A percentile compares a stretch with the other conserved stretches of the same genome.
Conservation (phyloP, 37 sponge, comb jelly and placozoan species). For the Cliona cf. orientalis region DNA sequence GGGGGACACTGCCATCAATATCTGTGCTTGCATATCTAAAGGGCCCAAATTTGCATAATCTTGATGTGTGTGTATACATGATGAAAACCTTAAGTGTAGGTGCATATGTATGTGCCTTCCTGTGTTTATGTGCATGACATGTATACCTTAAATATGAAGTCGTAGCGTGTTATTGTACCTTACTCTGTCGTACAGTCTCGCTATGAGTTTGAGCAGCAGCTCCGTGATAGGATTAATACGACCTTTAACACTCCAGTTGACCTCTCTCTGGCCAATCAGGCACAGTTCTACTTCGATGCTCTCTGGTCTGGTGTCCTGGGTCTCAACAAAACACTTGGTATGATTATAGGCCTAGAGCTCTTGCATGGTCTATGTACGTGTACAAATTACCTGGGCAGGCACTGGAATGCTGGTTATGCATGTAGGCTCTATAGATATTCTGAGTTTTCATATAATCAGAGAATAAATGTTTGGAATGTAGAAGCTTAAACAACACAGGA, state of each 20-base stretch:
- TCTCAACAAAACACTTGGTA: constrained; percentile 25
- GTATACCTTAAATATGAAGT: background rate
- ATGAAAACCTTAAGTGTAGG: background rate
- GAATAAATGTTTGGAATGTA: too few relatives aligned
- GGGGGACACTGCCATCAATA: too few relatives aligned
- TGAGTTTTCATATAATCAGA: too few relatives aligned
- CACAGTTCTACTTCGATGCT: constrained; percentile 53
- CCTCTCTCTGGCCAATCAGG: background rate
- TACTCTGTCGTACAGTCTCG: constrained; percentile 5
- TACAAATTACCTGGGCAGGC: too few relatives aligned
- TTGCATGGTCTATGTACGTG: background rate
- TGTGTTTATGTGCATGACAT: background rate
- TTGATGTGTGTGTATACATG: background rate
- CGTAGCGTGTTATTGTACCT: background rate
- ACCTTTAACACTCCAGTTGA: background rate
- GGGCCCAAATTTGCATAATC: background rate
- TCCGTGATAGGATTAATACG: background rate
- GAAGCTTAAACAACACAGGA: too few relatives aligned
- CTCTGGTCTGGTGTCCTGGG: constrained; percentile 65
- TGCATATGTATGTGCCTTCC: background rate
- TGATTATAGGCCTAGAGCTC: background rate
- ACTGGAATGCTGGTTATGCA: too few relatives aligned
- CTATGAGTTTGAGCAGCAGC: background rate
- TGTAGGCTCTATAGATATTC: too few relatives aligned
- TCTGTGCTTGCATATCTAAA: background rate